Evolutionary conservation across 2,888 invertebrate genomes (phyloP).

Genomic region (Drosophila yooni): DNA sequence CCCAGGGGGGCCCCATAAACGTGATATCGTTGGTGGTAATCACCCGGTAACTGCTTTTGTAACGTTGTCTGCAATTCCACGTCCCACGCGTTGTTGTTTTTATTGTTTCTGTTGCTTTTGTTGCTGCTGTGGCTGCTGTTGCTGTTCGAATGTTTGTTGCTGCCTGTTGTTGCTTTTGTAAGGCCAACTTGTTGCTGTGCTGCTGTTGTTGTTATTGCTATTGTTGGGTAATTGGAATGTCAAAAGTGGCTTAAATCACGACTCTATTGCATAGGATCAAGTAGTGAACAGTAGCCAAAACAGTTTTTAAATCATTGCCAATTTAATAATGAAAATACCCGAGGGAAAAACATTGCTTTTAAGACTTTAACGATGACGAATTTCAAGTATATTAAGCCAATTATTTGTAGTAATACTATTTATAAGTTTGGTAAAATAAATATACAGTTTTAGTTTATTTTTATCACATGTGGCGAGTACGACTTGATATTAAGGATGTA

Average conservation of each 20-base stretch:
- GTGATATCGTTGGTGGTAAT: conserved; percentile 63
- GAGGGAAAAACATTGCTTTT: not conserved
- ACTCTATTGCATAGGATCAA: conserved; percentile 35
- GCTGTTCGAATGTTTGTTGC: conserved; percentile 14
- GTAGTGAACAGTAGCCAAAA: conserved; percentile 39
- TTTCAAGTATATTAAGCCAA: not conserved
- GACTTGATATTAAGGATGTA: not conserved
- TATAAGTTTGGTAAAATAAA: not conserved
- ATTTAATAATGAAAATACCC: conserved; percentile 4
- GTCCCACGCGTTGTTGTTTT: conserved; percentile 46
- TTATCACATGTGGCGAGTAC: not conserved
- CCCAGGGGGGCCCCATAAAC: conserved; percentile 74
- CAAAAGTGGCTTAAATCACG: conserved; percentile 56
- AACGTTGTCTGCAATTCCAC: conserved; percentile 26
- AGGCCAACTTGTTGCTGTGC: conserved; percentile 36
- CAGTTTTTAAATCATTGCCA: conserved; percentile 10
- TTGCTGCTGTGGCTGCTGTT: conserved; percentile 19
- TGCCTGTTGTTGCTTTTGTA: conserved; percentile 23
- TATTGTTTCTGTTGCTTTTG: conserved; percentile 31
- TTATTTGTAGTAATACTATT: not conserved
- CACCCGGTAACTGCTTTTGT: conserved; percentile 29
- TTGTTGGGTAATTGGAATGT: conserved; percentile 64
- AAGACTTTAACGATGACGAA: not conserved
- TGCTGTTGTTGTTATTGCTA: conserved; percentile 28
- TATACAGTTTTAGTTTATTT: not conserved